A percentile compares a stretch with the other conserved stretches of the same genome.
phyloP scores from a whole-genome alignment of 2,113 vertebrate species.

The Bambusicola thoracicus region DNA sequence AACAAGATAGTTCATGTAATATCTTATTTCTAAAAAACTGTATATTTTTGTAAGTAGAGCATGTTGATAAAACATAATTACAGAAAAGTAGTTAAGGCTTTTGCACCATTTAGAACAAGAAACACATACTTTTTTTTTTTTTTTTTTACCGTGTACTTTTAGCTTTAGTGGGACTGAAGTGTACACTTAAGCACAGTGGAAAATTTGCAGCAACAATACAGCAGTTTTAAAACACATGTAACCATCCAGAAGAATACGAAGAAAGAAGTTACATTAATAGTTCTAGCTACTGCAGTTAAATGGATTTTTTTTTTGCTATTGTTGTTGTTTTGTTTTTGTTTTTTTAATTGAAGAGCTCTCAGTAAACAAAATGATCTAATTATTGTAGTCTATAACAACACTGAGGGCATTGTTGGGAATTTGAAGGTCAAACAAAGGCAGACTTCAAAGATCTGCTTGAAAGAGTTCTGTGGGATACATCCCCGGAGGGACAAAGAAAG shows the following conservation, averaged over 20 bases:
- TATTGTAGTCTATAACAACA: not conserved
- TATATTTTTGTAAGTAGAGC: not conserved
- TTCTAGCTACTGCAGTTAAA: not conserved
- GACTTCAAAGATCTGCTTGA: not conserved
- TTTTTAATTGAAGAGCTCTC: not conserved
- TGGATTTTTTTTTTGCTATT: not conserved
- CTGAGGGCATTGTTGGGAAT: not conserved
- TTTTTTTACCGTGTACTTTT: not conserved
- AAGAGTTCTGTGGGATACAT: not conserved
- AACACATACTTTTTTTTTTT: not conserved
- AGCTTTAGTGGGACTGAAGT: not conserved
- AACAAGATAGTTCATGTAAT: not conserved
- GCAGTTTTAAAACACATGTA: not conserved
- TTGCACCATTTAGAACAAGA: not conserved
- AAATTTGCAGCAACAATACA: not conserved
- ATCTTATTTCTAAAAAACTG: not conserved
- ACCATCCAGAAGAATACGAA: not conserved
- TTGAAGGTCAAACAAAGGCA: not conserved
- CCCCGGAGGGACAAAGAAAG: not conserved
- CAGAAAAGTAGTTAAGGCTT: not conserved
- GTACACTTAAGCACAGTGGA: not conserved
- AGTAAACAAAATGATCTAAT: not conserved
- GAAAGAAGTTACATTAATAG: not conserved
- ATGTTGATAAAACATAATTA: not conserved
- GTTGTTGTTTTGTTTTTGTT: too few relatives aligned